Evolutionary conservation across 92 coral and sea anemone genomes (phyloP).

Genomic region (Actinernus sp.): DNA sequence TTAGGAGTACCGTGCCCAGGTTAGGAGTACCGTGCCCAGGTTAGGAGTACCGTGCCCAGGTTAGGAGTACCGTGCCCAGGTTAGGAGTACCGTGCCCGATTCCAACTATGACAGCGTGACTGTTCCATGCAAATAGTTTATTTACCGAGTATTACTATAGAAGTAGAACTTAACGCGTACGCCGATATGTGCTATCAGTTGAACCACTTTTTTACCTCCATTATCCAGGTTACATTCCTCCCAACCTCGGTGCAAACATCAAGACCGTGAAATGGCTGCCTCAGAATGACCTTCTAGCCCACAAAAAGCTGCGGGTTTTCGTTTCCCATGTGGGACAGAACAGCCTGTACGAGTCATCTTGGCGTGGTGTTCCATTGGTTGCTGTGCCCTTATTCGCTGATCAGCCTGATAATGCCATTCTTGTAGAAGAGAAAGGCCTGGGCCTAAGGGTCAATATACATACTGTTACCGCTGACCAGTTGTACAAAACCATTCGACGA

Average conservation of each 20-base stretch:
- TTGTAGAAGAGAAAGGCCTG: slow-evolving; percentile 25
- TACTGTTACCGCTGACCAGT: slow-evolving; percentile 29
- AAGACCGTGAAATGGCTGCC: slow-evolving; percentile 53
- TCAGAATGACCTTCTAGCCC: slow-evolving; percentile 59
- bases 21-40: too few species aligned
- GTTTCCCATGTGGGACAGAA: slow-evolving; percentile 61
- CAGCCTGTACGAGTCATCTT: slow-evolving; percentile 62
- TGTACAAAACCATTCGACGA: slow-evolving; percentile 28
- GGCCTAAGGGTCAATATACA: slow-evolving; percentile 33
- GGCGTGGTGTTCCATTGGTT: slow-evolving; percentile 57
- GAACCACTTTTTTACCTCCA: too few species aligned
- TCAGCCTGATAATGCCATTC: slow-evolving; percentile 46
- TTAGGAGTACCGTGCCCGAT: too few species aligned
- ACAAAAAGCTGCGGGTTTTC: slow-evolving; percentile 29
- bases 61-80: too few species aligned
- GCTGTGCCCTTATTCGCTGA: slow-evolving; percentile 51
- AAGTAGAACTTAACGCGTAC: too few species aligned
- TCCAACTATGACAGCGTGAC: too few species aligned
- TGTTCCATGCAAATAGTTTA: too few species aligned
- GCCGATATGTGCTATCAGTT: too few species aligned
- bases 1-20: too few species aligned
- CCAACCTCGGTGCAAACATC: slow-evolving; percentile 52
- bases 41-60: too few species aligned
- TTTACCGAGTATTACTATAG: too few species aligned
- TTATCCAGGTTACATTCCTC: slow-evolving; percentile 52